phyloP scores from a whole-genome alignment of 2,797 vertebrate species.

The Toxotes lorentzi region DNA sequence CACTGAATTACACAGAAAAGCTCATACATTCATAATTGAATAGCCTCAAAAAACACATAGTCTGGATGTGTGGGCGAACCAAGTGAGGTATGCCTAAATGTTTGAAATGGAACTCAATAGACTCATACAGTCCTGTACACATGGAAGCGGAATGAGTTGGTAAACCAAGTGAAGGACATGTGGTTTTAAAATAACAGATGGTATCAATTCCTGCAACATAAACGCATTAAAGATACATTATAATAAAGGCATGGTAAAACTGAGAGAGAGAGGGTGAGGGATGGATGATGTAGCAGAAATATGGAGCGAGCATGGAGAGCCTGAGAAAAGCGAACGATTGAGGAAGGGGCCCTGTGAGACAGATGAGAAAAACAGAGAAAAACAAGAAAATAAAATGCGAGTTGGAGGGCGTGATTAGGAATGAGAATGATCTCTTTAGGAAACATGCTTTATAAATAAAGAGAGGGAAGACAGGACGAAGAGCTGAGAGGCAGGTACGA shows the following conservation, averaged over 20 bases:
- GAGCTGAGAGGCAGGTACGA: neutral
- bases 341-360: slow-evolving; percentile 5
- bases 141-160: slow-evolving; percentile 9
- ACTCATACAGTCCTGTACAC: neutral
- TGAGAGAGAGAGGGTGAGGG: slow-evolving; percentile 11
- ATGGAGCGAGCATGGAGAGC: neutral
- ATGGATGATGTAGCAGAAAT: slow-evolving; percentile 4
- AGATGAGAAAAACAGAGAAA: slow-evolving; percentile 38
- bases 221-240: slow-evolving; percentile 47
- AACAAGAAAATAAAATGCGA: slow-evolving; percentile 17
- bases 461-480: neutral
- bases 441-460: slow-evolving; percentile 28
- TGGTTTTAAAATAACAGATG: slow-evolving; percentile 36
- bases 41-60: slow-evolving; percentile 25
- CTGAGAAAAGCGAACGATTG: neutral
- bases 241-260: slow-evolving; percentile 17
- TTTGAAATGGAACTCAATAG: slow-evolving; percentile 11
- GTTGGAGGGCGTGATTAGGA: neutral
- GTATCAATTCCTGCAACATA: slow-evolving; percentile 28
- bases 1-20: slow-evolving; percentile 36
- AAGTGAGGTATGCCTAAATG: slow-evolving; percentile 45
- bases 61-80: slow-evolving; percentile 25
- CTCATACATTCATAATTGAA: slow-evolving; percentile 36
- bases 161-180: slow-evolving; percentile 31
- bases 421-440: slow-evolving; percentile 2